A percentile compares a stretch with the other conserved stretches of the same genome.
These are phyloP conservation scores for Anticlea derivata DNA, from an alignment of 2,888 invertebrate species.

Conservation along the genomic window DNA sequence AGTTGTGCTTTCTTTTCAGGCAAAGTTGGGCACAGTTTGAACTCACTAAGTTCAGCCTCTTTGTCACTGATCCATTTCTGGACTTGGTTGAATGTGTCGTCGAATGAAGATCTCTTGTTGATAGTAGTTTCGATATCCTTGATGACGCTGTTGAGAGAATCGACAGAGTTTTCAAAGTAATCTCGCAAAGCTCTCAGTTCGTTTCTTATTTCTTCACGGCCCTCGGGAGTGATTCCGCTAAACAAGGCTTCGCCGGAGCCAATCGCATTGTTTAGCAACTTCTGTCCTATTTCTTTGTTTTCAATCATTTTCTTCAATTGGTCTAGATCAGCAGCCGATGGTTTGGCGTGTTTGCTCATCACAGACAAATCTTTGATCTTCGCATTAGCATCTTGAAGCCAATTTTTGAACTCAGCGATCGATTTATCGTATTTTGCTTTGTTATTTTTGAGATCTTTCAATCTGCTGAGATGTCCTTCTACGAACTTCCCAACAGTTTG, in stretches of 20 bases:
- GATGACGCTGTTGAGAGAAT: slow-evolving; percentile 92
- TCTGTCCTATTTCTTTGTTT: slow-evolving; percentile 91
- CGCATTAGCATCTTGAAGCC: slow-evolving; percentile 90
- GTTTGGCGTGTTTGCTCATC: slow-evolving; percentile 90
- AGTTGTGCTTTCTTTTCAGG: slow-evolving; percentile 95
- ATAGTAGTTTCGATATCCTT: slow-evolving; percentile 95
- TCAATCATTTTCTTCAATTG: slow-evolving; percentile 89
- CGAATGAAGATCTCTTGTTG: slow-evolving; percentile 95
- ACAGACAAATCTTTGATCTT: slow-evolving; percentile 89
- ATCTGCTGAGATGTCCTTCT: slow-evolving; percentile 87
- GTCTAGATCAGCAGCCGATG: slow-evolving; percentile 89
- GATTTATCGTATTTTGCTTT: slow-evolving; percentile 87
- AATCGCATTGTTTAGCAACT: slow-evolving; percentile 89
- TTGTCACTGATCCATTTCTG: slow-evolving; percentile 94
- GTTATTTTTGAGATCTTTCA: slow-evolving; percentile 88
- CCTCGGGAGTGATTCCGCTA: slow-evolving; percentile 93
- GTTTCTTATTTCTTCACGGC: slow-evolving; percentile 92
- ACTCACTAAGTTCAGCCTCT: slow-evolving; percentile 87
- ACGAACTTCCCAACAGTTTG: slow-evolving; percentile 89
- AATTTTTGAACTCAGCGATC: slow-evolving; percentile 88
- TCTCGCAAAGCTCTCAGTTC: slow-evolving; percentile 92
- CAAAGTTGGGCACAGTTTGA: slow-evolving; percentile 90
- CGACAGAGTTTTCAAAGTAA: slow-evolving; percentile 92
- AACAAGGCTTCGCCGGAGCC: slow-evolving; percentile 95
- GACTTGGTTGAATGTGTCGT: slow-evolving; percentile 95